phyloP scores from a whole-genome alignment of 2,797 vertebrate species.

The Alca torda region DNA sequence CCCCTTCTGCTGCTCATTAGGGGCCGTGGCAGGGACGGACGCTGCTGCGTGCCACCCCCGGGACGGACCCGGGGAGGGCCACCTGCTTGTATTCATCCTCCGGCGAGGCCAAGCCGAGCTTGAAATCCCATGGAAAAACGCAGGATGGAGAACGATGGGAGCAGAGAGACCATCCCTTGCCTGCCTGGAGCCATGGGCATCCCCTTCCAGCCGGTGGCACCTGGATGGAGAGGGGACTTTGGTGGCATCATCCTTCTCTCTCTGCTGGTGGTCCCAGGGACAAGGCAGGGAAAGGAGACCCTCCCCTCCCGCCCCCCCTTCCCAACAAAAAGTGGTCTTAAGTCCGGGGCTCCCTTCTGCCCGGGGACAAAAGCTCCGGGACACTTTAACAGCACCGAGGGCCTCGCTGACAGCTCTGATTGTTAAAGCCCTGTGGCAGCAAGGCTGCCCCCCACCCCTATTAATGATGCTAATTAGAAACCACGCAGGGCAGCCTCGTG shows the following conservation, averaged over 20 bases:
- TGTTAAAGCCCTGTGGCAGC: slow-evolving; percentile 1
- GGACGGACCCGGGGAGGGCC: slow-evolving; percentile 82
- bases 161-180: too few relatives aligned
- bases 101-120: slow-evolving; percentile 27
- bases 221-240: background rate
- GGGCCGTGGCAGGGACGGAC: slow-evolving; percentile 58
- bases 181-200: accelerated
- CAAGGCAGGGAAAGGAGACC: background rate
- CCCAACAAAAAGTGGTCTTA: background rate
- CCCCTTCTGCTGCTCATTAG: slow-evolving; percentile 79
- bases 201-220: background rate
- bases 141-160: accelerated
- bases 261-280: slow-evolving; percentile 21
- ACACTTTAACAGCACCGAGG: background rate
- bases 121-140: background rate
- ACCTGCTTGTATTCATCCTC: slow-evolving; percentile 77
- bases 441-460: background rate
- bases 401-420: slow-evolving; percentile 50
- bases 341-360: background rate
- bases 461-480: slow-evolving; percentile 57
- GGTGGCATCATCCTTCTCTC: background rate
- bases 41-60: background rate
- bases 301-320: background rate
- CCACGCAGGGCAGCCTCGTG: background rate
- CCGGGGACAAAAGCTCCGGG: slow-evolving; percentile 29